Conservation (phyloP, 2,113 vertebrate genomes). For the Petrocephalus zakoni region DNA sequence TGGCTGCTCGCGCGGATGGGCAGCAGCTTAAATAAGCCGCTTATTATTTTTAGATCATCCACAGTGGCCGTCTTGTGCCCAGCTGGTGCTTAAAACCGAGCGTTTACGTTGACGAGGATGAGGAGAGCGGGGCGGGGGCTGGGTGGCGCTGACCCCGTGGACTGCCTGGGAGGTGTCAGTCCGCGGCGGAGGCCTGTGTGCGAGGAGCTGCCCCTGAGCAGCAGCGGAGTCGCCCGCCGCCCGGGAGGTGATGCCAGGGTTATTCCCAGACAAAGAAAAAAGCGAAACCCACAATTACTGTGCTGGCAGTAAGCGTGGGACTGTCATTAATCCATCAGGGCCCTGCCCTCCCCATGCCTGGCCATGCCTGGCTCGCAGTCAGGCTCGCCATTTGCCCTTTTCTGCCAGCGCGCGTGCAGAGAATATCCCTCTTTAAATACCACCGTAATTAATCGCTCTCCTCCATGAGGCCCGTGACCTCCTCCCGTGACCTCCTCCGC, state of each 20-base stretch:
- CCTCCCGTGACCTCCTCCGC: neutral
- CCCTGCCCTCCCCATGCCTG: neutral
- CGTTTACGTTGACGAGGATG: neutral
- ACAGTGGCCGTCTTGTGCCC: neutral
- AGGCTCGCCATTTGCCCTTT: neutral
- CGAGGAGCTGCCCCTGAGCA: neutral
- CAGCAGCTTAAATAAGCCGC: neutral
- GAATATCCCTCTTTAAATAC: constrained; percentile 7
- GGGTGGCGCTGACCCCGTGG: neutral
- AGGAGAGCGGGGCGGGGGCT: neutral
- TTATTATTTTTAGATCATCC: constrained; percentile 1
- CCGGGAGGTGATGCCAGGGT: neutral
- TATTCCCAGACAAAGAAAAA: neutral
- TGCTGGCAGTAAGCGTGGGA: constrained; percentile 19
- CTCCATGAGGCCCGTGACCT: neutral
- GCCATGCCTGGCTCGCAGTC: neutral
- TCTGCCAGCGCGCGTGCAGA: neutral
- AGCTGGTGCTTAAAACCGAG: neutral
- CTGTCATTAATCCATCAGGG: constrained; percentile 9
- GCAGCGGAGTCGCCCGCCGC: neutral
- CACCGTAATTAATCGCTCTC: neutral
- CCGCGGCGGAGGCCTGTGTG: neutral
- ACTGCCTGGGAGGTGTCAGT: neutral
- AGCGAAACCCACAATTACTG: neutral
- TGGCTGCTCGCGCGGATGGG: neutral